Evolutionary conservation across 2,113 vertebrate species (phyloP).

Genomic region (Chloroceryle aenea): DNA sequence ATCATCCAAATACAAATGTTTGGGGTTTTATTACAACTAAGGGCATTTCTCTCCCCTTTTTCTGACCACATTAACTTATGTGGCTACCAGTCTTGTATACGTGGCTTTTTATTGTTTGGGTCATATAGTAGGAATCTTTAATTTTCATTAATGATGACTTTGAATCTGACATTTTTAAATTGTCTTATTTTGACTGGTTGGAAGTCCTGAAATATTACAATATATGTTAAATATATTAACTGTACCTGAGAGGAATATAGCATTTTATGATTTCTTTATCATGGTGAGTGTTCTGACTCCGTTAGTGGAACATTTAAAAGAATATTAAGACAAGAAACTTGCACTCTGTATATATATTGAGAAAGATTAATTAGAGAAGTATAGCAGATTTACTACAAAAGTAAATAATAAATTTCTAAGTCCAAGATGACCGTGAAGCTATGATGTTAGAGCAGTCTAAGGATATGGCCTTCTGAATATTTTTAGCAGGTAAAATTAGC

Average conservation of each 20-base stretch:
- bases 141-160: background rate
- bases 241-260: background rate
- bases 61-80: background rate
- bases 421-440: background rate
- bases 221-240: background rate
- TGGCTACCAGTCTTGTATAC: background rate
- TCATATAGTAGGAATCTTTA: background rate
- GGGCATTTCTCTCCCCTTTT: background rate
- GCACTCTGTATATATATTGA: background rate
- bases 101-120: background rate
- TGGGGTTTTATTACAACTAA: background rate
- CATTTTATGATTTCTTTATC: background rate
- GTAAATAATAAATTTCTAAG: background rate
- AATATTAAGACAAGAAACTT: background rate
- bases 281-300: background rate
- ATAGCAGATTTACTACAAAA: background rate
- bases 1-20: background rate
- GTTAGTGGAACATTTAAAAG: background rate
- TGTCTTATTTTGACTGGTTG: background rate
- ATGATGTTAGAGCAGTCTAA: background rate
- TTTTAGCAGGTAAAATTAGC: background rate
- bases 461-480: background rate
- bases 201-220: background rate
- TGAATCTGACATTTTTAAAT: background rate
- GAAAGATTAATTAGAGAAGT: background rate